phyloP scores from a whole-genome alignment of 2,797 vertebrate species.

The Pangasius sanitwongsei region DNA sequence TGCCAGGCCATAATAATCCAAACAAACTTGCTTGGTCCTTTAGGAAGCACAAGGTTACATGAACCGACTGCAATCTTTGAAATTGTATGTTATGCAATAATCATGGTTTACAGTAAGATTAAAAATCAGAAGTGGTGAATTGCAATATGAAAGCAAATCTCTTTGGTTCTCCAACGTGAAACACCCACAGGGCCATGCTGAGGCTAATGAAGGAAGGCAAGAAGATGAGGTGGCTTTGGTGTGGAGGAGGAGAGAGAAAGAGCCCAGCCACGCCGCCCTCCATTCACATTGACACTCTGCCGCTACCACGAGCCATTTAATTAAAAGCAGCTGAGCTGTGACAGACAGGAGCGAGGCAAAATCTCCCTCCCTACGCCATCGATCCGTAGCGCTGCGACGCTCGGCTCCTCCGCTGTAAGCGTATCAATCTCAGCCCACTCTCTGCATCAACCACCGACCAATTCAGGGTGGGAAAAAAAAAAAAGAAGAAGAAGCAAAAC shows the following conservation, averaged over 20 bases:
- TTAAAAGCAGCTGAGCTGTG: constrained; percentile 73
- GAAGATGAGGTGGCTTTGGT: constrained; percentile 42
- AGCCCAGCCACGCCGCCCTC: constrained; percentile 50
- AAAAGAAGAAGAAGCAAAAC: constrained; percentile 42
- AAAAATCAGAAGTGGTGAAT: constrained; percentile 15
- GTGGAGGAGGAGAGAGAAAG: constrained; percentile 49
- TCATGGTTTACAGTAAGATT: background rate
- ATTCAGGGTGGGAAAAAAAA: constrained; percentile 25
- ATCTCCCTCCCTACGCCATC: constrained; percentile 41
- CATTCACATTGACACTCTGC: constrained; percentile 62
- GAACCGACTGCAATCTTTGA: background rate
- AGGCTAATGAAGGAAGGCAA: constrained; percentile 50
- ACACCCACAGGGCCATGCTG: constrained; percentile 21
- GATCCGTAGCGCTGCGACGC: constrained; percentile 26
- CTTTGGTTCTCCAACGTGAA: constrained; percentile 33
- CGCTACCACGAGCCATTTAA: constrained; percentile 63
- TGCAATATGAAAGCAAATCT: constrained; percentile 21
- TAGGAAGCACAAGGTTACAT: background rate
- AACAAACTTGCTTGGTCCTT: too few relatives aligned
- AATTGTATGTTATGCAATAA: background rate
- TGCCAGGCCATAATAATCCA: background rate
- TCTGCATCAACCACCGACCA: constrained; percentile 37
- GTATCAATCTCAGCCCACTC: constrained; percentile 47
- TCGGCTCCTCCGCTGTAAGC: constrained; percentile 22
- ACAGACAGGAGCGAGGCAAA: constrained; percentile 64